phyloP scores from a whole-genome alignment of 1,140 invertebrate species.

The Brachionus angularis region DNA sequence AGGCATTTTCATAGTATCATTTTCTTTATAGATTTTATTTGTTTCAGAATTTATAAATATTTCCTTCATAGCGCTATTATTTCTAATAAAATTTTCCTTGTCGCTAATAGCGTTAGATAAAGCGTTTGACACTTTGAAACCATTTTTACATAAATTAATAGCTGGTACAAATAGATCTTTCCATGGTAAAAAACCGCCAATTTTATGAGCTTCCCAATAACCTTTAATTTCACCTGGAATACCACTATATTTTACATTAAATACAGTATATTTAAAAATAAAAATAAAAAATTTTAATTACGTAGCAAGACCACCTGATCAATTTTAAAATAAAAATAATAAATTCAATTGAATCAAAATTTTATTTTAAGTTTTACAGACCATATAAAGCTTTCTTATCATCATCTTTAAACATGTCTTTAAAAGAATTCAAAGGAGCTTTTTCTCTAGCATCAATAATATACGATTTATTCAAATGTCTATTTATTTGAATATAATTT shows the following conservation, averaged over 20 bases:
- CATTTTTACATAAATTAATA: constrained; percentile 53
- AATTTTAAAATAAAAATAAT: background rate
- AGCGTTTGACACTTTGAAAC: constrained; percentile 47
- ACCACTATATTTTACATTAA: constrained; percentile 62
- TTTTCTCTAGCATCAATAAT: constrained; percentile 22
- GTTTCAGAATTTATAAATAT: constrained; percentile 59
- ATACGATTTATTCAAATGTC: constrained; percentile 20
- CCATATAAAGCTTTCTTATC: background rate
- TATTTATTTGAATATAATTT: background rate
- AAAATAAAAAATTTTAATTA: background rate
- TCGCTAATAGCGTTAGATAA: constrained; percentile 39
- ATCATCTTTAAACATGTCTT: constrained; percentile 25
- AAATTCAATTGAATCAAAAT: background rate
- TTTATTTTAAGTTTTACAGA: background rate
- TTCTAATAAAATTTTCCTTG: constrained; percentile 41
- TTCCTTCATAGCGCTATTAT: constrained; percentile 45
- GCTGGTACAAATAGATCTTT: constrained; percentile 71
- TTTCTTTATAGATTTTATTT: constrained; percentile 54
- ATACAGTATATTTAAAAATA: background rate
- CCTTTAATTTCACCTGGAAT: constrained; percentile 86
- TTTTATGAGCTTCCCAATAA: constrained; percentile 73
- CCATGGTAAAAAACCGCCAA: constrained; percentile 72
- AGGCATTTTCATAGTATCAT: constrained; percentile 57
- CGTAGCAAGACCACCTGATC: constrained; percentile 29
- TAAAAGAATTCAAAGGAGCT: constrained; percentile 14